Evolutionary conservation across 1,140 invertebrate genomes (phyloP), one percentile per base, ranked within the genome.

Genomic region (Meloidogyne exigua): DNA sequence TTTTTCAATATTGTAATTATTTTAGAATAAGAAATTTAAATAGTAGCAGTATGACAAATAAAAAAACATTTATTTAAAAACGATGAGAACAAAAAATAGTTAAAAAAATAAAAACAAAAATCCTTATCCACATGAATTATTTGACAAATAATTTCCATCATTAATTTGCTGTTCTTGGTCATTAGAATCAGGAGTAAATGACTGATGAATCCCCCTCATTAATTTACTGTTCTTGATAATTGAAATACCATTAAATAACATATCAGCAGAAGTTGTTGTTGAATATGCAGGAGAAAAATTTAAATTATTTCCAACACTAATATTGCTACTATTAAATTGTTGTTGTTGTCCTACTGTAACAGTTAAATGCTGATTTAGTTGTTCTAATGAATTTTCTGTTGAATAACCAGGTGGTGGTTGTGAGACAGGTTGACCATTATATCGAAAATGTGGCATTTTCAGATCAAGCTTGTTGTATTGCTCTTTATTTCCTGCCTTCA

Each of bases 371-470:
- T 25, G 23, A 39, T 73, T 73, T 39, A 80, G 26, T 28, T 81
- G 78, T n/a, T 75, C 73, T 36, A 75, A 70, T 12, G 80, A 77
- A 28, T 57, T 80, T 74, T 82, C 80, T 23, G 69, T 36, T 13
- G 65, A 57, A 44, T 32, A n/a, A 23, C 75, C 80, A 0, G 94
- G 9, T 93, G 93, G 75, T 92, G 92, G 0, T n/a, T 36, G n/a
- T 11, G n/a, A 25, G 12, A 26, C 36, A 3, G 80, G 92, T 62
- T 93, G 92, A 13, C 89, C 89, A 44, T 88, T 89, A 81, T 90
- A 91, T 39, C 91, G 89, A 89, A 99, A 99, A 91, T 96, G 98
- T 11, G 96, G 96, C 90, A 98, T 99, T 89, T 99, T 99, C 80
- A 99, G 90, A 89, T 99, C 96, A 84, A 99, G 90, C 26, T 93